Evolutionary conservation across 2,888 invertebrate genomes (phyloP).

Genomic region (Melanophora roralis): DNA sequence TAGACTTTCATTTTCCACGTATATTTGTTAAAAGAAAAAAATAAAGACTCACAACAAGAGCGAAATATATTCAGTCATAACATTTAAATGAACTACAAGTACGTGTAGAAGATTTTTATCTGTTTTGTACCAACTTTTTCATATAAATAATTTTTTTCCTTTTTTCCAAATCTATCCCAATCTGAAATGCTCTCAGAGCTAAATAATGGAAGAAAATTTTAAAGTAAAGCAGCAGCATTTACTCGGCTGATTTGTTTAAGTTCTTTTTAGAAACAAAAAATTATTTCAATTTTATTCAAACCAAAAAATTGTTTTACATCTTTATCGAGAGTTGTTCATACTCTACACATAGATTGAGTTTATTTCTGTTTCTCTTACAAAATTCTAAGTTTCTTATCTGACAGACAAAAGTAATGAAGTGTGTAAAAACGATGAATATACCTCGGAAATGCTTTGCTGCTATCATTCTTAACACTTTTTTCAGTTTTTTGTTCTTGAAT

Average conservation of each 20-base stretch:
- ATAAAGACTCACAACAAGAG: neutral
- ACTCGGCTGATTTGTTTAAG: neutral
- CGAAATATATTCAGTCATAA: constrained; percentile 21
- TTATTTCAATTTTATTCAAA: constrained; percentile 49
- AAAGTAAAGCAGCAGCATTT: constrained; percentile 27
- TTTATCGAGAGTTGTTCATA: neutral
- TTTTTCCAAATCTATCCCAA: neutral
- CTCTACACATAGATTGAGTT: neutral
- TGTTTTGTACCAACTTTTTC: constrained; percentile 25
- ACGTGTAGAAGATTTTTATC: constrained; percentile 39
- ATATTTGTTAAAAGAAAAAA: constrained; percentile 18
- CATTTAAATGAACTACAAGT: constrained; percentile 44
- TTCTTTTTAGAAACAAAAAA: constrained; percentile 23
- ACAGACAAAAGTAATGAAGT: constrained; percentile 58
- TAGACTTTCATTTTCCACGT: constrained; percentile 41
- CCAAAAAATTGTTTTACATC: neutral
- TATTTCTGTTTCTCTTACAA: neutral
- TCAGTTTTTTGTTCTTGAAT: neutral
- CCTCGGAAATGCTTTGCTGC: constrained; percentile 25
- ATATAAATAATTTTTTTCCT: neutral
- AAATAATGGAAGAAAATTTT: constrained; percentile 21
- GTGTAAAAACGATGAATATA: constrained; percentile 52
- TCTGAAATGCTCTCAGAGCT: neutral
- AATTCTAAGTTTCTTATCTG: constrained; percentile 41
- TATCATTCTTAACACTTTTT: constrained; percentile 5